phyloP scores from a whole-genome alignment of 2,888 invertebrate genomes.

The Lottia scabra region DNA sequence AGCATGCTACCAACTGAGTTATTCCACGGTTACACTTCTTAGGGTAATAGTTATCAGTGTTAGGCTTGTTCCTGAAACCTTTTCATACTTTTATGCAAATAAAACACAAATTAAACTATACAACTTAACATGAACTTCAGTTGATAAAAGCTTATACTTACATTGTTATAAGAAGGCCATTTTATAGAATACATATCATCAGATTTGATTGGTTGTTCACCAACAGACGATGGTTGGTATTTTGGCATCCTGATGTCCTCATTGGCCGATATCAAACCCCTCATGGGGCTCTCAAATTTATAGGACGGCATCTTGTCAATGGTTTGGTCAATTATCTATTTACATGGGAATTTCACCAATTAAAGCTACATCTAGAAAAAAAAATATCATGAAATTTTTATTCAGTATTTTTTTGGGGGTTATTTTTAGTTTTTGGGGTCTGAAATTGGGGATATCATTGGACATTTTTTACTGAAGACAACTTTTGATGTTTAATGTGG shows the following conservation, averaged over 20 bases:
- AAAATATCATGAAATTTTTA: too few relatives aligned
- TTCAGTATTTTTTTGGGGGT: too few relatives aligned
- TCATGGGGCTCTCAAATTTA: neutral
- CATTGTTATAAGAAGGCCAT: slow-evolving; percentile 53
- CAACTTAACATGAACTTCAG: neutral
- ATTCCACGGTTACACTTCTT: too few relatives aligned
- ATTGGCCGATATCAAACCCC: slow-evolving; percentile 7
- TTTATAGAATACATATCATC: slow-evolving; percentile 50
- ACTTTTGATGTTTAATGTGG: too few relatives aligned
- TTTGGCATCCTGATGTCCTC: slow-evolving; percentile 10
- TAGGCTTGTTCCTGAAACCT: too few relatives aligned
- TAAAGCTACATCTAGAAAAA: neutral
- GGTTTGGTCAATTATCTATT: neutral
- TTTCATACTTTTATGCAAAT: neutral
- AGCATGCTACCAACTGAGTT: too few relatives aligned
- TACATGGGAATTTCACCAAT: neutral
- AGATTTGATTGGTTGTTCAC: slow-evolving; percentile 34
- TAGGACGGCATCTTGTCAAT: neutral
- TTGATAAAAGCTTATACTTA: slow-evolving; percentile 29
- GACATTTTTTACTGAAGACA: too few relatives aligned
- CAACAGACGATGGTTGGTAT: slow-evolving; percentile 6
- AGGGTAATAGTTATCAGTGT: too few relatives aligned
- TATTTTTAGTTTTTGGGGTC: too few relatives aligned
- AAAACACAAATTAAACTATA: neutral
- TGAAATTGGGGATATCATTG: too few relatives aligned